phyloP scores from a whole-genome alignment of 2,888 invertebrate species.

The Meganola albula region DNA sequence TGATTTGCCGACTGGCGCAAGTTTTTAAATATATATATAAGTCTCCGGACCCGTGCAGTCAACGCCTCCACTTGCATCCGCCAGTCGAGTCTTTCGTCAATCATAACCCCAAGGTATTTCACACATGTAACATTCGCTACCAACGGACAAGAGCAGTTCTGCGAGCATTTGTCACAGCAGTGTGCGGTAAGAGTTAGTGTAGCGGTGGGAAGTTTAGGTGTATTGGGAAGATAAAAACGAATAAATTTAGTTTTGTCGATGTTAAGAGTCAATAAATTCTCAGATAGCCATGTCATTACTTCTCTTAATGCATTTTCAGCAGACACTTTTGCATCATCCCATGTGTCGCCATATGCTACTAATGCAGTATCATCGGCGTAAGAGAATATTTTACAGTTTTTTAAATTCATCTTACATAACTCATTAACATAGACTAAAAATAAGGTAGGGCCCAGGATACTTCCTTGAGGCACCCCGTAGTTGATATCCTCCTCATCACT shows the following conservation, averaged over 20 bases:
- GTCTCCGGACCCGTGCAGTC: too few relatives aligned
- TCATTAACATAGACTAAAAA: slow-evolving; percentile 3
- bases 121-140: too few relatives aligned
- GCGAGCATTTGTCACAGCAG: too few relatives aligned
- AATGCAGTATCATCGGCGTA: slow-evolving; percentile 1
- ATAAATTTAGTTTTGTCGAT: slow-evolving; percentile 2
- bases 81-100: too few relatives aligned
- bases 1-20: too few relatives aligned
- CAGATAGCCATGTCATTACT: neutral
- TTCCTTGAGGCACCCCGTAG: slow-evolving; percentile 1
- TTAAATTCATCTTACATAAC: neutral
- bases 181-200: too few relatives aligned
- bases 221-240: slow-evolving; percentile 3
- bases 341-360: neutral
- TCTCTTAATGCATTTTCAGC: neutral
- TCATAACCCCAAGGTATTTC: too few relatives aligned
- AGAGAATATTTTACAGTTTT: neutral
- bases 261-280: slow-evolving; percentile 1
- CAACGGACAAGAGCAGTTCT: too few relatives aligned
- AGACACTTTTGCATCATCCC: neutral
- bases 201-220: too few relatives aligned
- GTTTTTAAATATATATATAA: too few relatives aligned
- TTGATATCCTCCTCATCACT: neutral
- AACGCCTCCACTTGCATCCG: too few relatives aligned
- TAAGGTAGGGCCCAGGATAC: neutral